Base-by-base conservation (phyloP, 2,797 vertebrate genomes). In the Melanotaenia nigrans region DNA sequence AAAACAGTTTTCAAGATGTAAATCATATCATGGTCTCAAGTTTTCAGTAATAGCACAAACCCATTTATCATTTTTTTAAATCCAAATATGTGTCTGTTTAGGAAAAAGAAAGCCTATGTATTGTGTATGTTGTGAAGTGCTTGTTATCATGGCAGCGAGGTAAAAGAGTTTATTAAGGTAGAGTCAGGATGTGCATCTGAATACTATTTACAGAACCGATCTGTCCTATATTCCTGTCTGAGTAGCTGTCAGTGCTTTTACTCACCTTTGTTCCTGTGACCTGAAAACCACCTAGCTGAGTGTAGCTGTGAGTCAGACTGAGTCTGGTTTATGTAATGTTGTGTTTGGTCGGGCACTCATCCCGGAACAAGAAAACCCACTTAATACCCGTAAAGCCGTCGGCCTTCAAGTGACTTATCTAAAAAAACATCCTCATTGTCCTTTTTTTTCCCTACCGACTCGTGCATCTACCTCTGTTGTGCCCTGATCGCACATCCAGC, bases 271-370 rank as follows among this genome's bases (percentile, higher is more conserved):
- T 68, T 65, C 73, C 79, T 84, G 75, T 73, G 82, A 85, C 81
- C 88, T 71, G 45, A 79, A 62, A 83, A 77, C 33, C 77, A 75
- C 45, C 63, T 78, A 83, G 83, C 82, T 90, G 86, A 83, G 57
- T 55, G 75, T 60, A 71, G 77, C 72, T 65, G 58, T 86, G 89
- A 90, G 79, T 87, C 85, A 87, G 78, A 45, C 77, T 57, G 54
- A 68, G 62, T 75, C 79, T 55, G 75, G n/a, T 82, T 92, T 90
- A 90, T 76, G 82, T 85, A 92, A 90, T 64, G 40, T 54, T 82
- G 74, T 78, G 73, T 83, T 82, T 65, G 55, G 62, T 65, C 11
- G 38, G 81, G 75, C 73, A 22, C 58, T 81, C 65, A 28, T 81
- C 83, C 78, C 55, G 3, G 71, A 88, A 85, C 71, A 86, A 81